Base-by-base conservation (phyloP, 2,888 invertebrate genomes). In the Cephus pygmeus region DNA sequence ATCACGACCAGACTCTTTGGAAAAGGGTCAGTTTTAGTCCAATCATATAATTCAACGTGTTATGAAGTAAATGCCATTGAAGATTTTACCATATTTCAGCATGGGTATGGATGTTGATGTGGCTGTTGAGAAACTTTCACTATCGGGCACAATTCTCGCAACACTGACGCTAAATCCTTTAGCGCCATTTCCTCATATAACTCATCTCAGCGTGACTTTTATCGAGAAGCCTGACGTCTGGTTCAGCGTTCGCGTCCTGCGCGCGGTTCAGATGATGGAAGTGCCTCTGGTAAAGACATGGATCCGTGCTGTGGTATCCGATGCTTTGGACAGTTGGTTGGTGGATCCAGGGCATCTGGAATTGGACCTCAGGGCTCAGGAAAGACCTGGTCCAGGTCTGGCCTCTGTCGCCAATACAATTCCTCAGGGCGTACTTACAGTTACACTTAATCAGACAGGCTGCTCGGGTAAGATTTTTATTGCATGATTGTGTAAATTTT, bases 291-390 rank as follows among this genome's bases (percentile, higher is more conserved):
- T 93, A 36, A 93, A 93, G 83, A 91, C 92, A 73, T 93, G 93
- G 93, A 92, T 93, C 78, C 93, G 93, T 83, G 91, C 92, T 11
- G 91, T 93, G 74, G 92, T 93, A 34, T 92, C 92, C 88, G 93
- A 93, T 79, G 92, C 92, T 34, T 83, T 92, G 40, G 90, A 90
- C 34, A 90, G 88, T 40, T 91, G 92, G 81, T 86, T 93, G 78
- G 92, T 93, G 23, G 92, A 92, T 83, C 91, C 92, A 4, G 91
- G 92, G n/a, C 89, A 91, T 73, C 79, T 92, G 69, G 90, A 91
- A 77, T 79, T 92, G 77, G 86, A 90, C 69, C 83, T 91, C 11
- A 85, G 88, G 77, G 87, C 90, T 3, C 87, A 85, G 31, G 90
- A 90, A 75, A 83, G 89, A 76, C 90, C 91, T 0, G 90, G 89